Evolutionary conservation across 2,888 invertebrate species (phyloP).

Genomic region (Hybos culiciformis): DNA sequence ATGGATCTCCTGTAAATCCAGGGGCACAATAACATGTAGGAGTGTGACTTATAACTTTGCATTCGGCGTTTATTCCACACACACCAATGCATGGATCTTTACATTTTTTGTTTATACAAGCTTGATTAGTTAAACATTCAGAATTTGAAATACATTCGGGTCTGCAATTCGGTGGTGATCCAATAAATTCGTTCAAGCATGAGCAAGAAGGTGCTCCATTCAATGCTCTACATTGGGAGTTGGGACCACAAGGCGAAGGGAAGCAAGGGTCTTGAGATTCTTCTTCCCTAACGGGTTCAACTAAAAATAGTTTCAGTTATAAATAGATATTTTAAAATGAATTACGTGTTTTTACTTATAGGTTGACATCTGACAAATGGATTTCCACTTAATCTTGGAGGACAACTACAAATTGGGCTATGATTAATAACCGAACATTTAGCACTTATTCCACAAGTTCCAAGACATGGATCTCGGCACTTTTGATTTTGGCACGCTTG

Average conservation of each 20-base stretch:
- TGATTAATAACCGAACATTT: slow-evolving; percentile 66
- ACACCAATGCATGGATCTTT: slow-evolving; percentile 52
- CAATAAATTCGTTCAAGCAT: slow-evolving; percentile 45
- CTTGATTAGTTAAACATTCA: slow-evolving; percentile 50
- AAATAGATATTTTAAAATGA: too few relatives aligned
- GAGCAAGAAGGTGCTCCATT: slow-evolving; percentile 50
- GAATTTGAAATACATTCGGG: slow-evolving; percentile 67
- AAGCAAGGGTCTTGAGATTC: slow-evolving; percentile 44
- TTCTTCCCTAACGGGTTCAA: slow-evolving; percentile 17
- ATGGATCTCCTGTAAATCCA: slow-evolving; percentile 22
- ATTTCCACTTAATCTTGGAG: slow-evolving; percentile 48
- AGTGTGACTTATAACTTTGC: slow-evolving; percentile 56
- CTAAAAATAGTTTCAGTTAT: too few relatives aligned
- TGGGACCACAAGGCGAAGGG: slow-evolving; percentile 51
- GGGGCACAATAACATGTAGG: slow-evolving; percentile 55
- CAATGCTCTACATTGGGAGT: slow-evolving; percentile 48
- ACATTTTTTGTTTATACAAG: slow-evolving; percentile 60
- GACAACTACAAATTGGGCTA: slow-evolving; percentile 58
- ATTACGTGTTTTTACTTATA: too few relatives aligned
- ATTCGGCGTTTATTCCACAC: slow-evolving; percentile 56
- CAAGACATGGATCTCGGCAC: slow-evolving; percentile 59
- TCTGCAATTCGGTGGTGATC: slow-evolving; percentile 59
- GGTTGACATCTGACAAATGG: slow-evolving; percentile 47
- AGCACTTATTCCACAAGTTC: slow-evolving; percentile 56
- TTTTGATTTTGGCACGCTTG: slow-evolving; percentile 57